Evolutionary conservation across 1,140 invertebrate species (phyloP), one percentile per base, ranked within the genome.

Genomic region (Zaprionus kolodkinae): DNA sequence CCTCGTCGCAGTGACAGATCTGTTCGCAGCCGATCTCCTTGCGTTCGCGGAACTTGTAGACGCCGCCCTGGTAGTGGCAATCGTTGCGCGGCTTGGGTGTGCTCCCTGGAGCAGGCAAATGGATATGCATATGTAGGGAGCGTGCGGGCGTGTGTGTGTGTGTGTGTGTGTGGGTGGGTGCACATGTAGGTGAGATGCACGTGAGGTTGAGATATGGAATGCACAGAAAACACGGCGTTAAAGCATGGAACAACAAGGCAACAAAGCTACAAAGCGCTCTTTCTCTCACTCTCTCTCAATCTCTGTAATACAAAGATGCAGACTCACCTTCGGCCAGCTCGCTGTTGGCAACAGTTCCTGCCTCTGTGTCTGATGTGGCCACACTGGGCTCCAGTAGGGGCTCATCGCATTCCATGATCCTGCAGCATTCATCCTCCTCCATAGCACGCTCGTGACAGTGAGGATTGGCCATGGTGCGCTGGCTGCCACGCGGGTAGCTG

Each of bases 11-110:
- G 52, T 94, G 93, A 81, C 97, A 98, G 13, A 95, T 94, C 78
- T 95, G 94, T 27, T 96, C 94, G 86, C 97, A 98, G 3, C 95
- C 96, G 43, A 97, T 95, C 81, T 97, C 94, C 83, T 97, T 95
- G 13, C 94, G 95, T 76, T 96, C 94, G 12, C 96, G 96, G 61
- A 95, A 94, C 62, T 94, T 93, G 74, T 97, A 95, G 0, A 96
- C 96, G 56, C 95, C 94, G 76, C 97, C 97, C 40, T 95, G 95
- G 77, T 96, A 95, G n/a, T 94, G 81, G 87, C 97, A 98, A 2
- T 95, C 95, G 83, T 95, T 95, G 15, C 78, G 80, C 54, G 91
- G 71, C 57, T 87, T 92, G 57, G 83, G 76, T 30, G 71, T 81
- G 72, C 78, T 69, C 7, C 67, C 81, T 79, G 36, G 6, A 13